Evolutionary conservation across 2,113 vertebrate species (phyloP).

Genomic region (Haemorhous mexicanus): DNA sequence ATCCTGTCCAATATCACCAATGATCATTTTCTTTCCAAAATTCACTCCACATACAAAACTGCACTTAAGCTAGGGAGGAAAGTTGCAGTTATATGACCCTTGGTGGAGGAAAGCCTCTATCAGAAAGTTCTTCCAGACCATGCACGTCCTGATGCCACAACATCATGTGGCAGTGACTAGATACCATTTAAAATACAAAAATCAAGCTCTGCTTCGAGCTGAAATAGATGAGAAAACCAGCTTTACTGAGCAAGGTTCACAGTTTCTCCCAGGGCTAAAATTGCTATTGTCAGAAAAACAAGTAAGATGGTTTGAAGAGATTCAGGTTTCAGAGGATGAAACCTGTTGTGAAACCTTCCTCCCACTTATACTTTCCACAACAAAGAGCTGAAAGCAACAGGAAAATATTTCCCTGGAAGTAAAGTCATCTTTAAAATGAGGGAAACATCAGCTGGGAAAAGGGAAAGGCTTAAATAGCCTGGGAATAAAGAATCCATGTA

Average conservation of each 20-base stretch:
- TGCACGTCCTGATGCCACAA: background rate
- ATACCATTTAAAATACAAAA: background rate
- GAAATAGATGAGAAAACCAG: background rate
- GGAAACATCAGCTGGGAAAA: background rate
- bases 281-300: background rate
- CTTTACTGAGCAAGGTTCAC: background rate
- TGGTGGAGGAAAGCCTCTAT: background rate
- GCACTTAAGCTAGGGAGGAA: background rate
- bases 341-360: background rate
- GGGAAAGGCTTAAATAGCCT: background rate
- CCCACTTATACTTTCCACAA: background rate
- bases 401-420: conserved; percentile 23
- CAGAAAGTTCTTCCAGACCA: background rate
- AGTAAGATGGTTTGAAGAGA: background rate
- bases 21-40: background rate
- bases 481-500: background rate
- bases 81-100: background rate
- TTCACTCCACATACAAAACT: background rate
- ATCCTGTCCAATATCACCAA: background rate
- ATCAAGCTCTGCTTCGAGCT: background rate
- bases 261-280: conserved; percentile 4
- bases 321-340: background rate
- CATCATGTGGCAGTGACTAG: background rate
- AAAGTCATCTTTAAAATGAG: background rate
- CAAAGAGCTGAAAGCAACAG: background rate